Base-by-base conservation (phyloP, 2,797 vertebrate species). In the Sparus aurata region DNA sequence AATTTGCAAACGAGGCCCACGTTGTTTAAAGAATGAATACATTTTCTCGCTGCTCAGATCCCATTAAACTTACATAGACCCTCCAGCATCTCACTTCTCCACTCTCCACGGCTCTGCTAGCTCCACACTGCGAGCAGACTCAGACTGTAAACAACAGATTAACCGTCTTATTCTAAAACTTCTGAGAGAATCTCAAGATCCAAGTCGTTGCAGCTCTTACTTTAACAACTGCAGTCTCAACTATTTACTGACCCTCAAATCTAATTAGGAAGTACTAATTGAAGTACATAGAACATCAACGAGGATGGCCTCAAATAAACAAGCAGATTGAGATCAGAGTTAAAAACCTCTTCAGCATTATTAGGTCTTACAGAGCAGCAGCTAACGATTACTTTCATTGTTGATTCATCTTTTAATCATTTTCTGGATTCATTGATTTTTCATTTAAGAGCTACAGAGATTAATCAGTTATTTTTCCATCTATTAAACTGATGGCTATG, bases 21-120 rank as follows among this genome's bases (percentile, higher is more conserved):
- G 47, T 70, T 82, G 77, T 82, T 83, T 80, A 85, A 87, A 87
- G 75, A 85, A 87, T 84, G 50, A 88, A 80, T 79, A 52, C 22
- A 82, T 64, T 67, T 77, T 79, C 76, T 83, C 78, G 67, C 30
- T 22, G 66, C 62, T 80, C 71, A 79, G 59, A 72, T 47, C 59
- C 54, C 34, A 85, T 86, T 87, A 82, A 86, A 88, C 60, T 66
- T 88, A 46, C 68, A 86, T 78, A 30, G 71, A 72, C 61, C 86
- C 80, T 17, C 68, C 43, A 80, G 83, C 78, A 71, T 67, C 66
- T 67, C 54, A 46, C 17, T 75, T 57, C 54, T 22, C 27, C 27
- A 71, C 69, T 53, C 30, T 58, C 23, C 52, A 53, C 62, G 18
- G 12, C 69, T 77, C 45, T n/a, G 47, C 38, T 55, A 49, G 47